These are phyloP conservation scores for Papilio polytes DNA, from an alignment of 1,140 invertebrate species.

Conservation along the genomic window DNA sequence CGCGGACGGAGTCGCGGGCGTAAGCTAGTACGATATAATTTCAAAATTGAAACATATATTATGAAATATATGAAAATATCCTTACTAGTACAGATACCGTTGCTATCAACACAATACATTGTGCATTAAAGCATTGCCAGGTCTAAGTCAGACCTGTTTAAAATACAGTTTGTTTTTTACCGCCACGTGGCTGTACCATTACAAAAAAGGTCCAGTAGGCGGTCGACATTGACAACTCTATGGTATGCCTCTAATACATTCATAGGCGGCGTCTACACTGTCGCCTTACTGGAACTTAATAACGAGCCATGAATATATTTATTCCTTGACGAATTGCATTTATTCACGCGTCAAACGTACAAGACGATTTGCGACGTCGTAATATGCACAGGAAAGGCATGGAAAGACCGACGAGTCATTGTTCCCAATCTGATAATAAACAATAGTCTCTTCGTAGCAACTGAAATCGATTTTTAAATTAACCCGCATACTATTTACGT, in stretches of 20 bases:
- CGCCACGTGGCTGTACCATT: neutral
- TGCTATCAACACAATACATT: neutral
- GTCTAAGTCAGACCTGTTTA: neutral
- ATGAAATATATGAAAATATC: too few species aligned
- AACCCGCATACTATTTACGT: neutral
- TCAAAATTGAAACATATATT: neutral
- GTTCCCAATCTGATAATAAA: conserved; percentile 15
- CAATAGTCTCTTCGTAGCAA: conserved; percentile 12
- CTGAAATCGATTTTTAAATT: neutral
- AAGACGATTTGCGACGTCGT: conserved; percentile 11
- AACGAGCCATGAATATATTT: conserved; percentile 14
- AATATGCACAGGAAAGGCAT: conserved; percentile 17
- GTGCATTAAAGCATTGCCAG: neutral
- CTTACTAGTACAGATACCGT: neutral
- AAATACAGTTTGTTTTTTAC: conserved; percentile 12
- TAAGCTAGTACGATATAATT: neutral
- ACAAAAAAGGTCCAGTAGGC: conserved; percentile 4
- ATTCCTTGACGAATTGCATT: conserved; percentile 7
- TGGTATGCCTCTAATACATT: neutral
- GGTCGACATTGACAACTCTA: conserved; percentile 16
- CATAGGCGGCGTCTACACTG: neutral
- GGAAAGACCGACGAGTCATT: neutral
- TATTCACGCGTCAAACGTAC: neutral
- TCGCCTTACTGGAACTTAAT: neutral
- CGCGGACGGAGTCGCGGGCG: too few species aligned